Base-by-base conservation (phyloP, 2,113 vertebrate species). In the Callipepla californica region DNA sequence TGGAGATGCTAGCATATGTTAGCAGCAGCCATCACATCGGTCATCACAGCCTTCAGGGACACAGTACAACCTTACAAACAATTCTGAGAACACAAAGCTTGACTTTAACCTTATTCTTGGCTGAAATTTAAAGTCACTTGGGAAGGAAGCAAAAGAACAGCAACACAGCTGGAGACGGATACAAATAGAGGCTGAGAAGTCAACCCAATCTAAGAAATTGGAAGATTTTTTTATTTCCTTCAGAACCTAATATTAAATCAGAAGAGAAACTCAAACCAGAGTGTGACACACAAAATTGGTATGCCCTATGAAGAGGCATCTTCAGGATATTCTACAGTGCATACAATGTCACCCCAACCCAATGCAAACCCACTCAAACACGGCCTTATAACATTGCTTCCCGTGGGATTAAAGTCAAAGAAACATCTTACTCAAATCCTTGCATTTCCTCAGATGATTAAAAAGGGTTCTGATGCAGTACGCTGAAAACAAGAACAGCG, bases 401-500 rank as follows among this genome's bases (percentile, higher is more conserved):
- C 70, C 36, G 25, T 4, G 47, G 42, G 34, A 91, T 85, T 44
- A 89, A 53, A 74, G 68, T 86, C 50, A 85, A 76, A 85, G 75
- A 77, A 91, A 50, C 7, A 11, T 69, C 59, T 87, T 92, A 68
- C 66, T 80, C 83, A 57, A 77, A 85, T 67, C 59, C 3, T 6
- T 62, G 72, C 69, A 87, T 81, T 84, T 81, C 83, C 69, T 4
- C 26, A 42, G 78, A 74, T 85, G 91, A 82, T 79, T 91, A 82
- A 89, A 93, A 91, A 80, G 40, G 73, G 65, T 84, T 86, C 32
- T 57, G 78, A 80, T 80, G 81, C 59, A 65, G 34, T 1, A 81
- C 68, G 59, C n/a, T n/a, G 74, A 70, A 91, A 91, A 92, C 75
- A 93, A 59, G 87, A 94, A 91, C 81, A 87, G 67, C 3, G 2